phyloP scores from a whole-genome alignment of 2,888 invertebrate species.

The Rhingia campestris region DNA sequence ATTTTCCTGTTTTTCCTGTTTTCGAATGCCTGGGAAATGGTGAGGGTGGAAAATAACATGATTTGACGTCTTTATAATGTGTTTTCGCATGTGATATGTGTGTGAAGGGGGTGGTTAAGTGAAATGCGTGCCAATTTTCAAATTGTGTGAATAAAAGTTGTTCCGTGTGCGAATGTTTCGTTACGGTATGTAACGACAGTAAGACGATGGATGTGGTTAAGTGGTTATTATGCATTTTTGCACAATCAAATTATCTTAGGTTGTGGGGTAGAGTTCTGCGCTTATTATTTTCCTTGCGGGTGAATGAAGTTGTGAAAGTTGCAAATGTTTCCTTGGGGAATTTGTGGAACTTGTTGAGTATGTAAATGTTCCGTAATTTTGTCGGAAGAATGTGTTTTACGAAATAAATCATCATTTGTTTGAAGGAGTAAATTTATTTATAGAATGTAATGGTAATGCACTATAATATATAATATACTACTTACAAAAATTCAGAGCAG shows the following conservation, averaged over 20 bases:
- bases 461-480: too few species aligned
- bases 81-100: conserved; percentile 62
- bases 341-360: conserved; percentile 65
- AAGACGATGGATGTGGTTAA: conserved; percentile 66
- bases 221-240: conserved; percentile 71
- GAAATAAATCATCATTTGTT: conserved; percentile 58
- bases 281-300: background rate
- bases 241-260: conserved; percentile 58
- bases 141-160: conserved; percentile 72
- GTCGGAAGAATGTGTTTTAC: conserved; percentile 50
- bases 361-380: conserved; percentile 49
- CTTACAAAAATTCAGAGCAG: too few species aligned
- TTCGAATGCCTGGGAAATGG: conserved; percentile 24
- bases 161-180: conserved; percentile 54
- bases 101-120: conserved; percentile 17
- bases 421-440: too few species aligned
- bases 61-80: conserved; percentile 70
- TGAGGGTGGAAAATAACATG: conserved; percentile 42
- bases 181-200: conserved; percentile 9
- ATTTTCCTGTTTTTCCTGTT: conserved; percentile 64
- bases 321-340: conserved; percentile 59
- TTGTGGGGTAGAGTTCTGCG: background rate
- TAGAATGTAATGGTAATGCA: too few species aligned
- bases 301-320: conserved; percentile 57
- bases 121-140: conserved; percentile 71